phyloP scores from a whole-genome alignment of 2,113 vertebrate genomes.

The Pterophyllum scalare region DNA sequence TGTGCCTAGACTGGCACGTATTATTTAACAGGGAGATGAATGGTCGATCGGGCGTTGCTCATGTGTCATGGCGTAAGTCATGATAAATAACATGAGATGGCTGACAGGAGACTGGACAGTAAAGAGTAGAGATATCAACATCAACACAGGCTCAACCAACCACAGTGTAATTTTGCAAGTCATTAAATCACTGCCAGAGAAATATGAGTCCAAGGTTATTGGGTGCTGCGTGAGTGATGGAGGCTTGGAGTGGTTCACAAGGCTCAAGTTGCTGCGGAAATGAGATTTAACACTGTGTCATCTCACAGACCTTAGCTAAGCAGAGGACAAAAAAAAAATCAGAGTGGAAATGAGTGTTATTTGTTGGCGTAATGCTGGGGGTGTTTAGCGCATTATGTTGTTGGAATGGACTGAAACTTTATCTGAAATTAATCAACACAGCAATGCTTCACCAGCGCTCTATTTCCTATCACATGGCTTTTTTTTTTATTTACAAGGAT shows the following conservation, averaged over 20 bases:
- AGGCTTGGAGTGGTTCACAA: slow-evolving; percentile 61
- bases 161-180: slow-evolving; percentile 76
- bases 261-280: slow-evolving; percentile 76
- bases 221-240: slow-evolving; percentile 76
- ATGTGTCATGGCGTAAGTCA: slow-evolving; percentile 70
- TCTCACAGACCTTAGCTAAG: slow-evolving; percentile 38
- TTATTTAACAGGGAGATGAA: slow-evolving; percentile 81
- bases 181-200: slow-evolving; percentile 81
- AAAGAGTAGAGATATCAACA: slow-evolving; percentile 76
- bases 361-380: slow-evolving; percentile 40
- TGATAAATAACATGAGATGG: slow-evolving; percentile 74
- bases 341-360: slow-evolving; percentile 50
- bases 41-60: slow-evolving; percentile 69
- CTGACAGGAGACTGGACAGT: slow-evolving; percentile 65
- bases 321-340: background rate
- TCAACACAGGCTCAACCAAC: slow-evolving; percentile 72
- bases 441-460: background rate
- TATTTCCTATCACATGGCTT: background rate
- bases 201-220: slow-evolving; percentile 84
- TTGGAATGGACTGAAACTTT: slow-evolving; percentile 39
- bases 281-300: slow-evolving; percentile 77
- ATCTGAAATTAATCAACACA: slow-evolving; percentile 35
- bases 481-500: background rate
- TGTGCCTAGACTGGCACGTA: slow-evolving; percentile 65
- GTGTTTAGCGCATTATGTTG: slow-evolving; percentile 8